Base-by-base conservation (phyloP, 2,113 vertebrate species). In the Astur gentilis region DNA sequence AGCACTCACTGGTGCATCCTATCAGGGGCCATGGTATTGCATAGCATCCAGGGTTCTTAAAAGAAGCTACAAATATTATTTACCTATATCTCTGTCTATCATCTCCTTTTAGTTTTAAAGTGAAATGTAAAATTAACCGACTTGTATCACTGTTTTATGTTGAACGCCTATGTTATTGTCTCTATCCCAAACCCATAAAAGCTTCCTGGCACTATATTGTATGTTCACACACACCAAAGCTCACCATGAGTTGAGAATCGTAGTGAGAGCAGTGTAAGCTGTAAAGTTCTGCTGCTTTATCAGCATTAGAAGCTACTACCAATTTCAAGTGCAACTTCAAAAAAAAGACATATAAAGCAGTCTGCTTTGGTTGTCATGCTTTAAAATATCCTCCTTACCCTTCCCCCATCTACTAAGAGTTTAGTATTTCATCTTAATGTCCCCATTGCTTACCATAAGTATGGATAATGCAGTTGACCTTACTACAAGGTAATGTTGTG, bases 371-470 rank as follows among this genome's bases (percentile, higher is more conserved):
- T 77, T 89, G n/a, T 69, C 13, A 1, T 64, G 12, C 26, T 76
- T 86, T 90, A 77, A 90, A 96, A 90, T 81, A 65, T 72, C 47
- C 25, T 90, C 19, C 32, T 76, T 89, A 49, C 9, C 47, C 32
- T 42, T 69, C n/a, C 21, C n/a, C 27, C 29, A 45, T 21, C 29
- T 73, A 58, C 70, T 73, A 91, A 82, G 36, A 81, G 10, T 69
- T 89, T 87, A 77, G 38, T 87, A 73, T 94, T 97, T 96, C 69
- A 97, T 95, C 91, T 97, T 92, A 97, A 95, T 70, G 20, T 75
- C 78, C 50, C 11, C 10, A 36, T 67, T 95, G 55, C 87, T 91
- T 96, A 91, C 50, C 57, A 20, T 89, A 95, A 89, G 64, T 93
- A 62, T n/a, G 45, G 79, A 52, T 73, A 76, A 81, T 2, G 15